A percentile compares a stretch with the other conserved stretches of the same genome.
Evolutionary conservation across 2,797 vertebrate species (phyloP).

Genomic region (Oreochromis grahami): DNA sequence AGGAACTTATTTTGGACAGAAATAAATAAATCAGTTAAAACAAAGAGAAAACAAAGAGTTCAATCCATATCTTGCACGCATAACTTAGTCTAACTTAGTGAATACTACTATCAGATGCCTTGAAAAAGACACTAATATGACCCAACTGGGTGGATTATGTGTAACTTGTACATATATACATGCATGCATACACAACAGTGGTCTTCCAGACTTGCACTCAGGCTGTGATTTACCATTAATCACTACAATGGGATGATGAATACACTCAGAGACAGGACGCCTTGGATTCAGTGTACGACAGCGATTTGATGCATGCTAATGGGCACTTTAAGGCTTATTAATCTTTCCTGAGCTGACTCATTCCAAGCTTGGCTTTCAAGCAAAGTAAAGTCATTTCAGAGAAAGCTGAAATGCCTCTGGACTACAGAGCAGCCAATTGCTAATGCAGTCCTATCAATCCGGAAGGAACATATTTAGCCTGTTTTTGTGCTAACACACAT

Average conservation of each 20-base stretch:
- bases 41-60: background rate
- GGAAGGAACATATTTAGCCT: background rate
- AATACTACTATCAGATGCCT: background rate
- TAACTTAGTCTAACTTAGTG: background rate
- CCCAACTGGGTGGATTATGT: background rate
- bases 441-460: background rate
- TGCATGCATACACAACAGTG: background rate
- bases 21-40: background rate
- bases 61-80: background rate
- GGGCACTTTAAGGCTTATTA: slow-evolving; percentile 40
- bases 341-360: slow-evolving; percentile 49
- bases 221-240: slow-evolving; percentile 48
- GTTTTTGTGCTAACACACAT: background rate
- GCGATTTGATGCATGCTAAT: slow-evolving; percentile 45
- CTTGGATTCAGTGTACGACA: slow-evolving; percentile 7
- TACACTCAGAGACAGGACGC: background rate
- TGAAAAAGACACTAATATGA: background rate
- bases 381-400: slow-evolving; percentile 34
- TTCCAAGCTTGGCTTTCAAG: slow-evolving; percentile 42
- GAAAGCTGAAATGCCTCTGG: slow-evolving; percentile 10
- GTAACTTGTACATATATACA: background rate
- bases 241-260: slow-evolving; percentile 16
- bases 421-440: background rate
- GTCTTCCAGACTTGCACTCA: background rate
- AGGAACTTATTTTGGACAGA: background rate